These are phyloP conservation scores for Tetramorium bicarinatum DNA, from an alignment of 2,888 invertebrate genomes.

Conservation along the genomic window DNA sequence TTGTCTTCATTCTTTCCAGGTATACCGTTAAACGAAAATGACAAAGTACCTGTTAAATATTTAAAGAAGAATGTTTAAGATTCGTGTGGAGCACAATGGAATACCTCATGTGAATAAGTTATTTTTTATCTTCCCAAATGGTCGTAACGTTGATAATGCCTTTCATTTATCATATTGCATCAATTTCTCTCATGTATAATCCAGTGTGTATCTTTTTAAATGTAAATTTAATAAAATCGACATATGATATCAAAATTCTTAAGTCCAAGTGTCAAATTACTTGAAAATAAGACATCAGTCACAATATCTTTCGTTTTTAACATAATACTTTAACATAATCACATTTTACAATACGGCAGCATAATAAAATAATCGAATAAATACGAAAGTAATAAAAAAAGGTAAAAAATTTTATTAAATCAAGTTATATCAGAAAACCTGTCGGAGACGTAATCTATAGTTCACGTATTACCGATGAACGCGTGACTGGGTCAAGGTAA, in stretches of 20 bases:
- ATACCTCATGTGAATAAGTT: constrained; percentile 72
- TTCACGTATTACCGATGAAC: constrained; percentile 73
- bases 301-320: background rate
- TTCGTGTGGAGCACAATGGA: constrained; percentile 81
- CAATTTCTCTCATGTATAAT: constrained; percentile 15
- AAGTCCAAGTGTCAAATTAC: background rate
- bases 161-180: constrained; percentile 21
- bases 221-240: background rate
- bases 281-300: background rate
- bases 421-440: constrained; percentile 72
- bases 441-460: constrained; percentile 75
- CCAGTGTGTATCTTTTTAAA: background rate
- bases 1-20: constrained; percentile 52
- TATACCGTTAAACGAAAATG: constrained; percentile 77
- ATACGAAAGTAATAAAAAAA: background rate
- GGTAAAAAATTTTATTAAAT: constrained; percentile 43
- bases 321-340: background rate
- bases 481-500: constrained; percentile 83
- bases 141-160: constrained; percentile 52
- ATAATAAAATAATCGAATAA: background rate
- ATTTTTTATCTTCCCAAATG: constrained; percentile 59
- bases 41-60: constrained; percentile 83
- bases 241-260: background rate
- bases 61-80: constrained; percentile 77
- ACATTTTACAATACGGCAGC: background rate